Base-by-base conservation (phyloP, 2,113 vertebrate species). In the Boulengeromyrus knoepffleri region DNA sequence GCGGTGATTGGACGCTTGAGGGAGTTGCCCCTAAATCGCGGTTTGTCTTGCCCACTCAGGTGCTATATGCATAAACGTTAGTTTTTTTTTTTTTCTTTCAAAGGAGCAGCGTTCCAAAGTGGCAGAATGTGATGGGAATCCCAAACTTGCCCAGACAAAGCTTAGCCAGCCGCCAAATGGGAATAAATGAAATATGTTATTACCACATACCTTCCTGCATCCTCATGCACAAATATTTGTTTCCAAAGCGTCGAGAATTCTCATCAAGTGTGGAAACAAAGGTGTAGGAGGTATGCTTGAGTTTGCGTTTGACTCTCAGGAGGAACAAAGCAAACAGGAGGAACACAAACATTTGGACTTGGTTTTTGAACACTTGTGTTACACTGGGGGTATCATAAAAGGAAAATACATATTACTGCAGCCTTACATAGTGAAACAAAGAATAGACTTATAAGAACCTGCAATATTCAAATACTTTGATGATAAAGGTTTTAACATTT, bases 211-310 rank as follows among this genome's bases (percentile, higher is more conserved):
- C 89, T 10, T 36, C 66, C 58, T 89, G 89, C 13, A 70, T 56
- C 9, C 88, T 89, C 88, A 88, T 2, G 53, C 66, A 66, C 91
- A 93, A 93, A 93, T 92, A 93, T 93, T 93, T 93, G 90, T 91
- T 89, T 89, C 91, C n/a, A 62, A 85, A 90, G 85, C 84, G 3
- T 5, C 8, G 49, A 70, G 88, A 90, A 90, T 84, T 39, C 49
- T 74, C 31, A 87, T 53, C 88, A 88, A 80, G 87, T 17, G 15
- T n/a, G 17, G 45, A 52, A 80, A 90, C 13, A 52, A 88, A 49
- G 84, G 74, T 80, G 15, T 70, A 50, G 88, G 66, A 80, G 52
- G 74, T 53, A 15, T 56, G 49, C 19, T 31, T 24, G 50, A 45
- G 27, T 84, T 53, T 42, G 47, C 24, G 27, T 36, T 56, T 53